Evolutionary conservation across 2,113 vertebrate genomes (phyloP).

Genomic region (Rhegmatorhina hoffmannsi): DNA sequence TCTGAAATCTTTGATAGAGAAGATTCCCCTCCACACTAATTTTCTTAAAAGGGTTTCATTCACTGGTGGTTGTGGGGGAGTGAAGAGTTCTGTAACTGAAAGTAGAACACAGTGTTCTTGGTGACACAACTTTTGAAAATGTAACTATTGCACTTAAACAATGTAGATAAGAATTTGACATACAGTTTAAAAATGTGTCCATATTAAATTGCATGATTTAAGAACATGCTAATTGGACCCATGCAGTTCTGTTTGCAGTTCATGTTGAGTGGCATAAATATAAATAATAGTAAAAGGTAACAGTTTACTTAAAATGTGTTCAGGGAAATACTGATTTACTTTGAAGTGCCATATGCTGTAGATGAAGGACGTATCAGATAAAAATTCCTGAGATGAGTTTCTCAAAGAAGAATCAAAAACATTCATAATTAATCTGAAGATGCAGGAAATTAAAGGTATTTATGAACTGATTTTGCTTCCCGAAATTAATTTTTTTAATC

Average conservation of each 20-base stretch:
- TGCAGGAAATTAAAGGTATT: not conserved
- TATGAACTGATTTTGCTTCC: not conserved
- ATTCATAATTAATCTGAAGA: constrained; percentile 8
- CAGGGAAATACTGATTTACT: not conserved
- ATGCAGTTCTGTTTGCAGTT: not conserved
- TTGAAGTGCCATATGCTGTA: not conserved
- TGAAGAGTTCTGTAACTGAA: not conserved
- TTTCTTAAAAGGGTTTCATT: not conserved
- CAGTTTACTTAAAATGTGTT: not conserved
- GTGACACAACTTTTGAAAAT: not conserved
- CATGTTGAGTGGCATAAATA: not conserved
- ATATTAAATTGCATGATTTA: not conserved
- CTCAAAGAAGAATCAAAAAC: not conserved
- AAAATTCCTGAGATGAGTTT: not conserved
- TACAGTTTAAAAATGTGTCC: not conserved
- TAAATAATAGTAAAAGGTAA: not conserved
- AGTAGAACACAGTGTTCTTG: not conserved
- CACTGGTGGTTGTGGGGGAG: not conserved
- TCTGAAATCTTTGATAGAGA: not conserved
- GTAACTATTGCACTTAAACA: not conserved
- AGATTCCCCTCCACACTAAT: not conserved
- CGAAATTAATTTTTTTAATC: not conserved
- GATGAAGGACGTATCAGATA: not conserved
- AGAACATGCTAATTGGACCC: not conserved
- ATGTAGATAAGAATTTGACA: not conserved